Evolutionary conservation across 2,888 invertebrate genomes (phyloP).

Genomic region (Nomada ferruginata): DNA sequence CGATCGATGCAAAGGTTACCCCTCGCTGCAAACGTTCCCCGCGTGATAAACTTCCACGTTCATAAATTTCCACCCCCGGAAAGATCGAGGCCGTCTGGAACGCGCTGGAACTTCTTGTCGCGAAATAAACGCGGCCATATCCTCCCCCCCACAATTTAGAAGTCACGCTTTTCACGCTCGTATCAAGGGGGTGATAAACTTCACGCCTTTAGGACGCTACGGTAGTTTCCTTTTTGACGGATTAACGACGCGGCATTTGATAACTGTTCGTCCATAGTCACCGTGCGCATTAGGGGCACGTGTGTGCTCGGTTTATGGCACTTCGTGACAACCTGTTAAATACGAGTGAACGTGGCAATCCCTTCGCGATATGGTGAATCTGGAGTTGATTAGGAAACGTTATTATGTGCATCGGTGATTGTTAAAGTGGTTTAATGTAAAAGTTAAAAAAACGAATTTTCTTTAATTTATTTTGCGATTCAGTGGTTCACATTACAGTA

Average conservation of each 20-base stretch:
- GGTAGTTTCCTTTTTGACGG: not conserved
- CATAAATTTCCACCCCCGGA: too few relatives aligned
- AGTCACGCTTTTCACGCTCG: too few relatives aligned
- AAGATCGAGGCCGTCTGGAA: too few relatives aligned
- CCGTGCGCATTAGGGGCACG: not conserved
- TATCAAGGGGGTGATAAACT: not conserved
- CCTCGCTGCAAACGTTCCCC: too few relatives aligned
- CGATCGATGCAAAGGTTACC: too few relatives aligned
- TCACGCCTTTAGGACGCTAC: not conserved
- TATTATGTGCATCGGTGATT: too few relatives aligned
- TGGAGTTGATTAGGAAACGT: not conserved
- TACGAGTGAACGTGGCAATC: not conserved
- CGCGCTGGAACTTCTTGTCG: too few relatives aligned
- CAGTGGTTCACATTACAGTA: too few relatives aligned
- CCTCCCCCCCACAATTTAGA: too few relatives aligned
- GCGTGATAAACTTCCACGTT: too few relatives aligned
- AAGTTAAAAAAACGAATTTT: not conserved
- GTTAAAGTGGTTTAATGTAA: not conserved
- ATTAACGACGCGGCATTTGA: not conserved
- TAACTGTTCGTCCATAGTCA: not conserved
- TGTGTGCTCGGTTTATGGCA: not conserved
- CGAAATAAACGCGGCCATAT: too few relatives aligned
- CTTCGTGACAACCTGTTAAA: conserved; percentile 10
- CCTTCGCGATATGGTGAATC: not conserved
- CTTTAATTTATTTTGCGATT: too few relatives aligned